Conservation (phyloP, 2,888 invertebrate genomes). For the Thereva nobilitata region DNA sequence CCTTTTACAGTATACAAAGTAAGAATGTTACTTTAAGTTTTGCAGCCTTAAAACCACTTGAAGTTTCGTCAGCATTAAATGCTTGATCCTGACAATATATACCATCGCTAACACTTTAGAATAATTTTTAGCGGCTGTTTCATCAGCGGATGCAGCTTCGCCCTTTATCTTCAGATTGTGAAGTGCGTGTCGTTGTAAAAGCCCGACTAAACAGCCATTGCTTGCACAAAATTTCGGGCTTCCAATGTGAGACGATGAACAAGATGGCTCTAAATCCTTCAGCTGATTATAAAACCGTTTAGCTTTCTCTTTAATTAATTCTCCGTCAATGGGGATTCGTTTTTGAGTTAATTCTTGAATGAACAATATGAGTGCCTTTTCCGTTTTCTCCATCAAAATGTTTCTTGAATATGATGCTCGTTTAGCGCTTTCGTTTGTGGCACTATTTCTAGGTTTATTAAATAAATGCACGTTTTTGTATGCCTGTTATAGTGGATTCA, state of each 20-base stretch:
- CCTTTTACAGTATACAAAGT: too few species aligned
- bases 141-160: constrained; percentile 37
- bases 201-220: constrained; percentile 38
- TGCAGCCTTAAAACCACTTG: constrained; percentile 42
- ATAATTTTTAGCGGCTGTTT: constrained; percentile 30
- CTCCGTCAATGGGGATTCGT: constrained; percentile 39
- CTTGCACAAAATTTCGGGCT: constrained; percentile 38
- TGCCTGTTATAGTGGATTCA: constrained; percentile 26
- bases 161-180: constrained; percentile 39
- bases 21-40: constrained; percentile 48
- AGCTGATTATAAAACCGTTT: constrained; percentile 40
- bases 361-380: constrained; percentile 41
- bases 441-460: constrained; percentile 5
- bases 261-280: constrained; percentile 39
- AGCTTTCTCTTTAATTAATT: constrained; percentile 43
- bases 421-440: constrained; percentile 8
- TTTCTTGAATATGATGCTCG: too few species aligned
- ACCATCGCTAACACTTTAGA: constrained; percentile 34
- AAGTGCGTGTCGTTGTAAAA: constrained; percentile 37
- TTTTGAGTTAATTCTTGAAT: constrained; percentile 40
- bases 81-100: constrained; percentile 45
- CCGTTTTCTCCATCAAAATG: constrained; percentile 41
- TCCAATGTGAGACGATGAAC: constrained; percentile 16
- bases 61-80: constrained; percentile 37
- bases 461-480: constrained; percentile 7